Evolutionary conservation across 2,888 invertebrate species (phyloP).

Genomic region (Notocelia uddmanniana): DNA sequence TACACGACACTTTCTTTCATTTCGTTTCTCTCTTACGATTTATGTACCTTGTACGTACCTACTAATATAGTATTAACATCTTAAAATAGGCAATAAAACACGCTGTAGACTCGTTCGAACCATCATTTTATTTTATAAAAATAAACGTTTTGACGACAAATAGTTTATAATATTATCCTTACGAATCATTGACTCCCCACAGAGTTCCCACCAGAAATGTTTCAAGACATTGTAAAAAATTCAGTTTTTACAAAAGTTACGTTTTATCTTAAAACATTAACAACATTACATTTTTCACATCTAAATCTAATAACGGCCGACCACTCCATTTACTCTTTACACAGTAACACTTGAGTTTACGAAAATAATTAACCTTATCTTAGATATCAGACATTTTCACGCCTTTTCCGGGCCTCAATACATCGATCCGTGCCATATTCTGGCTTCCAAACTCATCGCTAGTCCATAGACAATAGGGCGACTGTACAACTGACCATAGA

Average conservation of each 20-base stretch:
- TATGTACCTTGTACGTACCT: conserved; percentile 28
- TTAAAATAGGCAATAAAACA: conserved; percentile 45
- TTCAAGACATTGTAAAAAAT: conserved; percentile 90
- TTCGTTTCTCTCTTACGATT: conserved; percentile 48
- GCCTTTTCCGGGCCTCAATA: conserved; percentile 12
- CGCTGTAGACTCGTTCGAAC: conserved; percentile 67
- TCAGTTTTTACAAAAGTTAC: conserved; percentile 90
- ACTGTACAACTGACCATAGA: not conserved
- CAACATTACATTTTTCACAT: conserved; percentile 85
- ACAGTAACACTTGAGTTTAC: conserved; percentile 73
- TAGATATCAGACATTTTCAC: conserved; percentile 25
- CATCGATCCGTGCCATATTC: not conserved
- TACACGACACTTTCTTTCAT: conserved; percentile 71
- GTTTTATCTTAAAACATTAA: conserved; percentile 88
- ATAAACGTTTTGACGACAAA: conserved; percentile 87
- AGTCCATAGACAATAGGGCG: not conserved
- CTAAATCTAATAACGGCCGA: conserved; percentile 85
- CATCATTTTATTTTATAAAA: conserved; percentile 86
- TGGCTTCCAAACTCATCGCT: conserved; percentile 6
- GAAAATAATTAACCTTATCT: conserved; percentile 65
- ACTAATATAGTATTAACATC: conserved; percentile 37
- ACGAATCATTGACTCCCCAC: conserved; percentile 76
- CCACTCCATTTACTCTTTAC: conserved; percentile 71
- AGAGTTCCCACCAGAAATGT: conserved; percentile 85
- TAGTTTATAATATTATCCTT: conserved; percentile 85